Evolutionary conservation across 1,140 invertebrate genomes (phyloP), one percentile per base, ranked within the genome.

Genomic region (Zaprionus ghesquierei): DNA sequence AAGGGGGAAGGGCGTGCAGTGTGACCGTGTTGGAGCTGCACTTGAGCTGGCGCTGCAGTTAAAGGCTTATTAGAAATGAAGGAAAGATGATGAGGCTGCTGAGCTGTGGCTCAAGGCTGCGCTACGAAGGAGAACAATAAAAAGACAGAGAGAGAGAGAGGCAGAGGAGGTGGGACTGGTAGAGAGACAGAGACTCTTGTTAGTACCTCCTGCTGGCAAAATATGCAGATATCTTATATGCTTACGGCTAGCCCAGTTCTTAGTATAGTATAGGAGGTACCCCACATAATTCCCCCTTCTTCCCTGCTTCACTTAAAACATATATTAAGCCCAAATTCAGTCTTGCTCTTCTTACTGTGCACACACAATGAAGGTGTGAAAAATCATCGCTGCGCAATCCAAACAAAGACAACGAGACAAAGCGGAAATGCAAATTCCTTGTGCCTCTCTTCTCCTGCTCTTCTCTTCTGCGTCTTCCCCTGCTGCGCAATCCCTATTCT

Each of bases 351-450:
- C 41, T 3, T 22, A 10, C 41, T 20, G 46, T 50, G 54, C 53
- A 62, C 18, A 49, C 20, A 55, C 50, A 35, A 63, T 35, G 33
- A 35, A 25, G 79, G 87, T 90, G 87, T 90, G 87, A 90, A 90
- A 90, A 90, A 90, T 90, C 86, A 90, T 60, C 62, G 20, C 56
- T 50, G 22, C 64, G 35, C 72, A 68, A 90, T 81, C 79, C 87
- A 90, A 89, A 90, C 85, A 89, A 80, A 49, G 56, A 27, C 64
- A 54, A 50, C 51, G 54, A 75, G 74, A 81, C 71, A 75, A 75
- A 69, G 49, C 58, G 84, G 84, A 87, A 89, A 87, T 87, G 84
- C 84, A 87, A 82, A 86, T 86, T 81, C 54, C 68, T 55, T 69
- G 50, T 23, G 2, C 29, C 22, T 15, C 27, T 22, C 18, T 46